Conservation (phyloP, 1,140 invertebrate genomes). For the Parasteatoda tepidariorum region DNA sequence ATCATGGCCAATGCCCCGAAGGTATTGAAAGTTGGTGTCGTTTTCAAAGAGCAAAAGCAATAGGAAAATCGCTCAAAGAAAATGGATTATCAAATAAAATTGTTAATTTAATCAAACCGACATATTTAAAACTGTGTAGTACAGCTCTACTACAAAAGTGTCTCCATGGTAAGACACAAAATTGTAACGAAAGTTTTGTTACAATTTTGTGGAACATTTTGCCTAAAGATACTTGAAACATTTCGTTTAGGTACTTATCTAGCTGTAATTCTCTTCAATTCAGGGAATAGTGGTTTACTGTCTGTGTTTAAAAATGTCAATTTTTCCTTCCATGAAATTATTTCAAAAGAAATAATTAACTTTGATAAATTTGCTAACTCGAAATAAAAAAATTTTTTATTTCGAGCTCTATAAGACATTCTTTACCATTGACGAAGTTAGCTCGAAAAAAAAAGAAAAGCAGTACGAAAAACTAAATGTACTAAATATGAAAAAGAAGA, state of each 20-base stretch:
- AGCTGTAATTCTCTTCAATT: conserved; percentile 15
- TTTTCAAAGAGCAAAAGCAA: too few species aligned
- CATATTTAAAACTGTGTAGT: neutral
- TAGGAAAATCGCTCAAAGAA: neutral
- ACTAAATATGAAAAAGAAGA: neutral
- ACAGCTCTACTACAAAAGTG: neutral
- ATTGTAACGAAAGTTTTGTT: conserved; percentile 35
- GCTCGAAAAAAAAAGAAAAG: neutral
- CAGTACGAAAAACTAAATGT: neutral
- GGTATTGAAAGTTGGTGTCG: too few species aligned
- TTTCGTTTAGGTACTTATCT: conserved; percentile 18
- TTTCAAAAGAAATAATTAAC: too few species aligned
- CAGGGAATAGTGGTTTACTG: neutral
- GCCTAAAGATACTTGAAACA: conserved; percentile 25
- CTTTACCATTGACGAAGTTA: neutral
- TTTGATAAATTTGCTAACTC: too few species aligned
- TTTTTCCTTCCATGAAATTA: too few species aligned
- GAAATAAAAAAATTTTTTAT: too few species aligned
- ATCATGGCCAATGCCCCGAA: too few species aligned
- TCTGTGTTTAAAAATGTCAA: too few species aligned
- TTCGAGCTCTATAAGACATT: neutral
- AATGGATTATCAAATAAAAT: neutral
- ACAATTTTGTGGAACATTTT: conserved; percentile 23
- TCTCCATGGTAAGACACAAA: conserved; percentile 34
- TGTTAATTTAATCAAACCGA: conserved; percentile 7